Evolutionary conservation across 1,140 invertebrate genomes (phyloP), one percentile per base, ranked within the genome.

Genomic region (Dreissena polymorpha): DNA sequence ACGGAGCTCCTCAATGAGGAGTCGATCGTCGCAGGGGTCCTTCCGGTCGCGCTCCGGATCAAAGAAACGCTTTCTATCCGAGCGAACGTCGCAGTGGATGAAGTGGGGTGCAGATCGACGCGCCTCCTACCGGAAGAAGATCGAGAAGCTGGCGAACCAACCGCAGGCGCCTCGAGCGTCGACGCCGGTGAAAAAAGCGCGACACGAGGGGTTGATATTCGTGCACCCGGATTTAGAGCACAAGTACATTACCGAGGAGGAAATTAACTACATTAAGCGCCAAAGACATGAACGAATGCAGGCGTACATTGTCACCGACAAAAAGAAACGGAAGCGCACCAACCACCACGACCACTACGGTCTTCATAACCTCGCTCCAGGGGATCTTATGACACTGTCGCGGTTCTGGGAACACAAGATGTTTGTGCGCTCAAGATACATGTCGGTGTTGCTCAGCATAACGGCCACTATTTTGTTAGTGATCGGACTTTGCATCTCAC

Each of bases 111-210:
- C 85, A 21, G 91, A 91, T 23, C 81, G 92, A 12, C 75, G 91
- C 3, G 89, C 89, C 1, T 92, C 91, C 0, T 91, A 85, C 69
- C 86, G 90, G 71, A 77, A 89, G 23, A 75, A 88, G 29, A 76
- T 91, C n/a, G 89, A 91, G 55, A 79, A 89, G 12, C 81, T 92
- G 69, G 92, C 90, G 12, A 87, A 90, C 53, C 82, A 74, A 0
- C 77, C 86, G 50, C 85, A 87, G 50, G 78, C 83, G 23, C 87
- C 87, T 55, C 76, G 92, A 14, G 88, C 91, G 64, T 89, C 92
- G 18, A 92, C 92, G 10, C 92, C 92, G 6, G 88, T 93, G 8
- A 91, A 90, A 76, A 92, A 92, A 80, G 92, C 91, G 25, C 86
- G 91, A 7, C 86, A 92, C 85, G 92, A 93, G 80, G 88, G 91